phyloP scores from a whole-genome alignment of 2,797 vertebrate genomes.

The Gastrophryne carolinensis region DNA sequence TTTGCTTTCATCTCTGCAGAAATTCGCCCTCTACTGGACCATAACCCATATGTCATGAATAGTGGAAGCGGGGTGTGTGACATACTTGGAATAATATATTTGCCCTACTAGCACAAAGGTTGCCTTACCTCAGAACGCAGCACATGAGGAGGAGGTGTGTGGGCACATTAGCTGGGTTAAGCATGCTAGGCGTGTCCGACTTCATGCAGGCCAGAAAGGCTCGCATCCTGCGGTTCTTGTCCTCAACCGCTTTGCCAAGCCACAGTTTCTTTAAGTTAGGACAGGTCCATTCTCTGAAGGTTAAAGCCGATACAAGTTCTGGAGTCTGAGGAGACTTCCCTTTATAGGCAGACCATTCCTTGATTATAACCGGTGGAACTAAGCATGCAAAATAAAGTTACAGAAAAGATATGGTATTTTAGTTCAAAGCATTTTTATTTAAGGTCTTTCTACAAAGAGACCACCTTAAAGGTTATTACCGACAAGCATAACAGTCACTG shows the following conservation, averaged over 20 bases:
- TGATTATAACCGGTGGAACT: conserved; percentile 89
- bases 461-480: too few species aligned
- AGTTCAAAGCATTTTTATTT: neutral
- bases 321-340: conserved; percentile 89
- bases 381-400: neutral
- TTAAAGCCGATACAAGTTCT: conserved; percentile 85
- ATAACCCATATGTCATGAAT: too few species aligned
- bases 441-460: neutral
- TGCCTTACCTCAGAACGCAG: conserved; percentile 84
- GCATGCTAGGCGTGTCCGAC: conserved; percentile 88
- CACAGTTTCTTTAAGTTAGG: conserved; percentile 88
- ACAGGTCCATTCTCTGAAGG: conserved; percentile 91
- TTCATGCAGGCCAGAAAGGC: conserved; percentile 91
- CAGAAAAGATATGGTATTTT: too few species aligned
- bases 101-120: neutral
- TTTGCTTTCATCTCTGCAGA: too few species aligned
- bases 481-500: too few species aligned
- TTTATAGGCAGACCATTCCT: conserved; percentile 91
- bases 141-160: conserved; percentile 92
- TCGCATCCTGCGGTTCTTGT: conserved; percentile 86
- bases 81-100: too few species aligned
- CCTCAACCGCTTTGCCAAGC: conserved; percentile 88
- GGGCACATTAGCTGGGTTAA: conserved; percentile 87
- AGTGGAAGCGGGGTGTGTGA: too few species aligned
- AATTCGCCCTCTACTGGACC: too few species aligned